Conservation (phyloP, 2,113 vertebrate species). For the Dasyprocta punctata region DNA sequence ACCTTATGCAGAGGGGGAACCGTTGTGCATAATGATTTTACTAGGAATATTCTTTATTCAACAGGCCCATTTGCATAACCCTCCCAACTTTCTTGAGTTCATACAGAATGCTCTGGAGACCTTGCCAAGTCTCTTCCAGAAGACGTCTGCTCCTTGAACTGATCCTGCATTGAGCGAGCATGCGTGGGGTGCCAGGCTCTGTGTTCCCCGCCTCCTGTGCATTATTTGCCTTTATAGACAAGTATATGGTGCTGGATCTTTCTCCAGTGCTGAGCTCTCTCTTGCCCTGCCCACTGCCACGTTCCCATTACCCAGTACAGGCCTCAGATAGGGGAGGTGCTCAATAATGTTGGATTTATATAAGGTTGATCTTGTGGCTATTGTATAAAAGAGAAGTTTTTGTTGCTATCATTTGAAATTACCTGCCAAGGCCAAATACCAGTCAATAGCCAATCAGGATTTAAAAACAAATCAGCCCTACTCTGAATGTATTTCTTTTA, state of each 20-base stretch:
- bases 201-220: background rate
- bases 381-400: background rate
- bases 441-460: background rate
- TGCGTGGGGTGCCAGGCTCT: rapidly evolving
- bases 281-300: rapidly evolving
- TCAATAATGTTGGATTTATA: background rate
- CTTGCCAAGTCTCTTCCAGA: conserved; percentile 40
- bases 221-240: background rate
- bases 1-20: conserved; percentile 87
- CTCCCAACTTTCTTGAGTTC: conserved; percentile 80
- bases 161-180: background rate
- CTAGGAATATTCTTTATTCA: conserved; percentile 88
- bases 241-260: background rate
- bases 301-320: rapidly evolving
- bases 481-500: background rate
- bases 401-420: background rate
- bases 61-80: conserved; percentile 86
- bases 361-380: background rate
- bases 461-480: background rate
- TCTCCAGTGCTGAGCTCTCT: background rate
- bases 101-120: conserved; percentile 65
- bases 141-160: conserved; percentile 19
- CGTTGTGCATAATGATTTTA: conserved; percentile 87
- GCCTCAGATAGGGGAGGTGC: background rate
- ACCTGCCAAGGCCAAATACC: background rate